Evolutionary conservation across 1,140 invertebrate genomes (phyloP), one percentile per base, ranked within the genome.

Genomic region (Pararge aegeria): DNA sequence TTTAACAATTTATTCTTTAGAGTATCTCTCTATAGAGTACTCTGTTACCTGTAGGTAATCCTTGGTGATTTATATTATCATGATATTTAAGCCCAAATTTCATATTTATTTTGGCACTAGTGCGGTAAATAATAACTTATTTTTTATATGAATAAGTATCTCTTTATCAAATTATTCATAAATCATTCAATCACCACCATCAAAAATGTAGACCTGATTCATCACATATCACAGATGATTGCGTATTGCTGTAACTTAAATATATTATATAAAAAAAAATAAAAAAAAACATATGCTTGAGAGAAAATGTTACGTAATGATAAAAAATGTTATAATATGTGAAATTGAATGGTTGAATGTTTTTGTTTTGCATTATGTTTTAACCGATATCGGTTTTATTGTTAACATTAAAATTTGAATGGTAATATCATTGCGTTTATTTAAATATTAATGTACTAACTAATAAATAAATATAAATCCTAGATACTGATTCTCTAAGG

Each of bases 211-310:
- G 46, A 49, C 46, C 24, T 49, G 46, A 49, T 49, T 49, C 46
- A 49, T 49, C 46, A 49, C 46, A 49, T 49, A 49, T 49, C 46
- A 49, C 46, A 49, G 24, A 49, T 29, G 46, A 49, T 49, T 49
- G n/a, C 46, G 21, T 49, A 16, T 29, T 49, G 18, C 18, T 46
- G 44, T 49, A 49, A 49, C 19, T 20, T 18, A 29, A 15, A 49
- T 42, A 19, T 2, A 42, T 18, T 19, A 42, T 18, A 42, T 5
- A 15, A 49, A 49, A n/a, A n/a, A n/a, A n/a, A 20, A 49, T 29
- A 5, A 20, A 7, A 49, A 15, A 27, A 18, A 27, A 15, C 12
- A 20, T 15, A 49, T 46, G 46, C 46, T 49, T 49, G 20, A 27
- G 46, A 49, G 46, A 49, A 49, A 49, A 49, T 18, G 42, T 46